Evolutionary conservation across 64 coral and sea anemone genomes (phyloP).

Genomic region (Montipora capricornis): DNA sequence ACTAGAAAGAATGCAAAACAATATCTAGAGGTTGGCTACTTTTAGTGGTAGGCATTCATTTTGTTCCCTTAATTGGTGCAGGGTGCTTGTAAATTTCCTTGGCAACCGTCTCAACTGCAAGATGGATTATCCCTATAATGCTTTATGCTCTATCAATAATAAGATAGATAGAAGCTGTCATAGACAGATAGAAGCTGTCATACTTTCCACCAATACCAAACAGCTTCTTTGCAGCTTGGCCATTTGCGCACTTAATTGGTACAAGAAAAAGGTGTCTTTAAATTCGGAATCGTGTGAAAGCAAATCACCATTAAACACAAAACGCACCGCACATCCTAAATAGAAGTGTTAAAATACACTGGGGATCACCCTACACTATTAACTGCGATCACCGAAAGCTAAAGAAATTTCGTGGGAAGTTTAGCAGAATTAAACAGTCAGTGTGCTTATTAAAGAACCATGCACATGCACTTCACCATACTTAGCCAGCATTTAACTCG

Average conservation of each 20-base stretch:
- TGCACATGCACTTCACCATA: too few species aligned
- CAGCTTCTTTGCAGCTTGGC: not conserved
- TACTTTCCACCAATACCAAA: slow-evolving; percentile 8
- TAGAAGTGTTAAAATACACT: too few species aligned
- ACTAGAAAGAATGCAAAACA: not conserved
- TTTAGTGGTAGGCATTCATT: not conserved
- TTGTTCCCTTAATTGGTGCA: slow-evolving; percentile 11
- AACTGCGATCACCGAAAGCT: too few species aligned
- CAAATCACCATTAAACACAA: too few species aligned
- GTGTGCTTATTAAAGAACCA: too few species aligned
- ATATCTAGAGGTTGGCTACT: not conserved
- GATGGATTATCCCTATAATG: not conserved
- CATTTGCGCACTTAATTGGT: not conserved
- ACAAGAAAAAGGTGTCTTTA: not conserved
- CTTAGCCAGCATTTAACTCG: too few species aligned
- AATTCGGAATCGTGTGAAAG: not conserved
- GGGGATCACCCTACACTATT: too few species aligned
- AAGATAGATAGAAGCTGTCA: not conserved
- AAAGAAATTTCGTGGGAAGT: too few species aligned
- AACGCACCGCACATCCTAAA: too few species aligned
- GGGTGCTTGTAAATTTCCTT: not conserved
- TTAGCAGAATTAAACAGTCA: too few species aligned
- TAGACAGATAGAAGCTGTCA: not conserved
- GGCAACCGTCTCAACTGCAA: slow-evolving; percentile 7
- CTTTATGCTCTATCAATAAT: slow-evolving; percentile 7